Percentiles rank a stretch among this genome's conserved stretches.
phyloP scores from a whole-genome alignment of 2,113 vertebrate genomes.

The Periophthalmus modestus region DNA sequence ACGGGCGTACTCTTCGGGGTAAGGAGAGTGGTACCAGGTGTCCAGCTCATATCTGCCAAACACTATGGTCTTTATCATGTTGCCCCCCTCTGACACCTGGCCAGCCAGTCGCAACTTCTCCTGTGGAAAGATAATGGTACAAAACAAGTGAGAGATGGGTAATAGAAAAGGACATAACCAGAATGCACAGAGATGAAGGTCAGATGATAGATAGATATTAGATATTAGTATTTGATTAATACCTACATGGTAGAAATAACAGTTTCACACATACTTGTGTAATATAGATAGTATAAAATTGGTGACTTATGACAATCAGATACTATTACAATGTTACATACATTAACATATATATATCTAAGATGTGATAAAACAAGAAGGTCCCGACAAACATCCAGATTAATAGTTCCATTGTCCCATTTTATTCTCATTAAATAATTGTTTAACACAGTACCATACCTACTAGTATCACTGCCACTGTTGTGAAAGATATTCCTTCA shows the following conservation, averaged over 20 bases:
- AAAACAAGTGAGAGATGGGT: neutral
- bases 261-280: too few species aligned
- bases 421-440: neutral
- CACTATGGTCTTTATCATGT: conserved; percentile 97
- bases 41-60: conserved; percentile 96
- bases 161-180: neutral
- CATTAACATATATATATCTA: neutral
- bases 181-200: neutral
- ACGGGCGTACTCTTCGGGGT: conserved; percentile 95
- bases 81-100: conserved; percentile 93
- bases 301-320: too few species aligned
- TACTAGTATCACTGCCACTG: neutral
- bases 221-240: too few species aligned
- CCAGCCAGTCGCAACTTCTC: conserved; percentile 92
- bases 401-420: neutral
- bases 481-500: neutral
- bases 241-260: too few species aligned
- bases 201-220: neutral
- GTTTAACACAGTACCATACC: neutral
- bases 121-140: conserved; percentile 59
- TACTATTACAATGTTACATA: too few species aligned
- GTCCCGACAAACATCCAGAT: neutral
- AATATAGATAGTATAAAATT: too few species aligned
- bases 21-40: conserved; percentile 98
- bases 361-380: neutral